phyloP scores from a whole-genome alignment of 2,113 vertebrate species.

The Callochromis pleurospilus region DNA sequence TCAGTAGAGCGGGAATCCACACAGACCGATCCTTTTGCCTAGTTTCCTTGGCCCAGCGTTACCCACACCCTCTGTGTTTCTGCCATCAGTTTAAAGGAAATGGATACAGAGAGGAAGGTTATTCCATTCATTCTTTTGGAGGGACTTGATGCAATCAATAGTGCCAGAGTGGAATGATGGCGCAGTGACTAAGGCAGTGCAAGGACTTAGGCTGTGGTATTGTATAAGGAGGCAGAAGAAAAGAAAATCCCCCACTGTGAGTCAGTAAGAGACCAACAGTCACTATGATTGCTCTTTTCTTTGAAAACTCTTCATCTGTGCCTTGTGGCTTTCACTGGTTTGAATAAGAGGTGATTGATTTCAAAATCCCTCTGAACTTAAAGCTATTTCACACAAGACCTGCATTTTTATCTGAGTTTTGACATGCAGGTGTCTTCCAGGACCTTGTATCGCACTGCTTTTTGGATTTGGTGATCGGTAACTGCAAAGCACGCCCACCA shows the following conservation, averaged over 20 bases:
- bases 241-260: conserved; percentile 24
- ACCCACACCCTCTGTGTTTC: neutral
- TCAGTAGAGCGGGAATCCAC: conserved; percentile 34
- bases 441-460: neutral
- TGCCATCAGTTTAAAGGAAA: conserved; percentile 16
- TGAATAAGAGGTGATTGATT: conserved; percentile 14
- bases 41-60: neutral
- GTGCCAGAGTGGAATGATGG: conserved; percentile 15
- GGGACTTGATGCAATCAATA: conserved; percentile 50
- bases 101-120: conserved; percentile 24
- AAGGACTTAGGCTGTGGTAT: neutral
- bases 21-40: neutral
- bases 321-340: neutral
- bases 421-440: neutral
- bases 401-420: neutral
- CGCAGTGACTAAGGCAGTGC: neutral
- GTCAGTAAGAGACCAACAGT: conserved; percentile 8
- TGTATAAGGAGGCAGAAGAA: conserved; percentile 17
- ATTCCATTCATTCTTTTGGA: conserved; percentile 28
- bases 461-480: neutral
- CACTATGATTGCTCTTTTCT: conserved; percentile 40
- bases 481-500: neutral
- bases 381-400: neutral
- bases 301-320: neutral
- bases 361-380: neutral